Evolutionary conservation across 2,888 invertebrate genomes (phyloP).

Genomic region (Plutella xylostella): DNA sequence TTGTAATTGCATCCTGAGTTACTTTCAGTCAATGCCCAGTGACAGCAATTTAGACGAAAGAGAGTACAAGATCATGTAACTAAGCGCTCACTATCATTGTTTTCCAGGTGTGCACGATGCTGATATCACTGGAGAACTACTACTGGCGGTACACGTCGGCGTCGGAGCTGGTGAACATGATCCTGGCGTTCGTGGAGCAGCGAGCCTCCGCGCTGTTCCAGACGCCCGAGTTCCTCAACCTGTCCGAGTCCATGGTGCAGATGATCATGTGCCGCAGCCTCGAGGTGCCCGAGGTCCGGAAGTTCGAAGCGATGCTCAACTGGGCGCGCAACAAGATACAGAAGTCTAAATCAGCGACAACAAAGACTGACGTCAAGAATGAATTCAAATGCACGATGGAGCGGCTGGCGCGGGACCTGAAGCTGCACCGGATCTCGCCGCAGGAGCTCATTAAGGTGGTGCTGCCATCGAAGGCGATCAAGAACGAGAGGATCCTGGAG

Average conservation of each 20-base stretch:
- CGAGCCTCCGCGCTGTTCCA: constrained; percentile 88
- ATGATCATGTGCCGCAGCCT: constrained; percentile 94
- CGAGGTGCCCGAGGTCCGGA: constrained; percentile 88
- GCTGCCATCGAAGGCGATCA: constrained; percentile 91
- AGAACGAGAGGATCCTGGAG: constrained; percentile 91
- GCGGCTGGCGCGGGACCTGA: constrained; percentile 87
- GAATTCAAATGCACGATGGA: constrained; percentile 96
- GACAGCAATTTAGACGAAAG: too few relatives aligned
- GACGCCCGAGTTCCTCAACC: constrained; percentile 84
- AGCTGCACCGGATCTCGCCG: constrained; percentile 90
- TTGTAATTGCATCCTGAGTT: too few relatives aligned
- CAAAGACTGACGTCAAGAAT: constrained; percentile 85
- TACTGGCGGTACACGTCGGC: constrained; percentile 96
- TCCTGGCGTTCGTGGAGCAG: constrained; percentile 89
- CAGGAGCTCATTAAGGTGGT: constrained; percentile 94
- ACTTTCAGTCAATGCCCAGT: too few relatives aligned
- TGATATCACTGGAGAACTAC: constrained; percentile 92
- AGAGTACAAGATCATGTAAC: too few relatives aligned
- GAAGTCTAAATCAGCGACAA: constrained; percentile 79
- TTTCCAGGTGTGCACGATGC: constrained; percentile 86
- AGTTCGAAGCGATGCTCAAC: constrained; percentile 92
- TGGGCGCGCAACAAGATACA: constrained; percentile 91
- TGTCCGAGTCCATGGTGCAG: constrained; percentile 95
- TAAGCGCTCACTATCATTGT: too few relatives aligned
- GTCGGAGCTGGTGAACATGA: constrained; percentile 94